Conservation (phyloP, 2,888 invertebrate species). For the Drosophila lutescens region DNA sequence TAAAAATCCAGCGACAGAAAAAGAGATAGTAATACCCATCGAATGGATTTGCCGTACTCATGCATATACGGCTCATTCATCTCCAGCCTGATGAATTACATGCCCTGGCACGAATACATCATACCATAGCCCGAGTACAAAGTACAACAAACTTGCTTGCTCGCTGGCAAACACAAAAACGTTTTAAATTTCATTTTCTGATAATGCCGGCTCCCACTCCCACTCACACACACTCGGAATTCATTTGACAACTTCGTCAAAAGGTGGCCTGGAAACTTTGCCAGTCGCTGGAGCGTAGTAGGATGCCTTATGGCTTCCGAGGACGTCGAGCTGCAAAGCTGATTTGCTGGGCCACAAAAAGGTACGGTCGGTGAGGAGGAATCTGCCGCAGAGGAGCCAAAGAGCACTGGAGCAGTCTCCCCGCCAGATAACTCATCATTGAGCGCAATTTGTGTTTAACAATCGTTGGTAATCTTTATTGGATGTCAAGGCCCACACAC, state of each 20-base stretch:
- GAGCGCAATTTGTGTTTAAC: constrained; percentile 76
- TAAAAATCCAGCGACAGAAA: constrained; percentile 15
- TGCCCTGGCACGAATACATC: constrained; percentile 40
- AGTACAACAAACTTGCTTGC: constrained; percentile 17
- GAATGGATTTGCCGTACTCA: background rate
- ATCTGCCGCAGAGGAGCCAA: no score
- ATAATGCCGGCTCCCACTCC: constrained; percentile 53
- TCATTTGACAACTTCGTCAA: constrained; percentile 65
- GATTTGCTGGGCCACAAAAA: constrained; percentile 56
- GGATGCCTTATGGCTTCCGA: constrained; percentile 48
- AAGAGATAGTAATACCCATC: constrained; percentile 14
- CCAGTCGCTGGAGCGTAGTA: constrained; percentile 19
- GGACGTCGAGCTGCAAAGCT: constrained; percentile 46
- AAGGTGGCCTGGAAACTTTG: constrained; percentile 39
- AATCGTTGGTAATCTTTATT: constrained; percentile 77
- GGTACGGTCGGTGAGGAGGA: constrained; percentile 3
- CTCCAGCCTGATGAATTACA: constrained; percentile 11
- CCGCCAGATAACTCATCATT: constrained; percentile 67
- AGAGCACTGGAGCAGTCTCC: background rate
- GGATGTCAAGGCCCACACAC: constrained; percentile 62
- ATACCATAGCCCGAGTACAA: constrained; percentile 10
- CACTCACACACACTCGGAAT: constrained; percentile 32
- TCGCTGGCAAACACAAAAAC: constrained; percentile 38
- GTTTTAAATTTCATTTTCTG: constrained; percentile 72
- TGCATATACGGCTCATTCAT: constrained; percentile 20